Percentiles rank a stretch among this genome's conserved stretches.
These are phyloP conservation scores for Macrophya alboannulata DNA, from an alignment of 2,888 invertebrate species.

Conservation along the genomic window DNA sequence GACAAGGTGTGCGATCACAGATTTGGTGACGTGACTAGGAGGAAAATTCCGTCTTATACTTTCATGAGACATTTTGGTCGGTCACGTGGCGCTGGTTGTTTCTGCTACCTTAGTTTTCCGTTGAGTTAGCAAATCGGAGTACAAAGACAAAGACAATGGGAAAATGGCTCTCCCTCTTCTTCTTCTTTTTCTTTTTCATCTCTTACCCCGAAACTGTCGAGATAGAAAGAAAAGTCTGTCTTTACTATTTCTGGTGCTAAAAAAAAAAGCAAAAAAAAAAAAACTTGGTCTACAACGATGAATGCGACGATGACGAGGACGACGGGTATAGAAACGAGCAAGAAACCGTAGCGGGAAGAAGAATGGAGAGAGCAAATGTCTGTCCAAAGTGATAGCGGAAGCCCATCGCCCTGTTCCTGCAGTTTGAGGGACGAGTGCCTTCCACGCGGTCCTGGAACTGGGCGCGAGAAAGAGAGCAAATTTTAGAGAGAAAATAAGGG, in stretches of 20 bases:
- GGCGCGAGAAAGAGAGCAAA: background rate
- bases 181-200: background rate
- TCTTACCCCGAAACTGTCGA: background rate
- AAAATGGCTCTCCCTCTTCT: background rate
- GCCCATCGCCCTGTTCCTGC: constrained; percentile 14
- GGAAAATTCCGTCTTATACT: background rate
- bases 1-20: too few species aligned
- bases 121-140: background rate
- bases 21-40: too few species aligned
- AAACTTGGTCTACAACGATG: background rate
- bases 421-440: background rate
- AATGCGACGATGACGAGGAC: background rate
- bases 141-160: background rate
- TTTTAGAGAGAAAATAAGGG: background rate
- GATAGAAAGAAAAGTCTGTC: background rate
- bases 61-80: background rate
- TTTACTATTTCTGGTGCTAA: background rate
- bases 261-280: background rate
- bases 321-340: background rate
- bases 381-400: constrained; percentile 44
- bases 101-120: background rate
- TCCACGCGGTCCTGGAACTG: constrained; percentile 21
- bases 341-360: constrained; percentile 2
- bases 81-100: background rate
- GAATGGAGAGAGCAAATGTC: constrained; percentile 39